Conservation (phyloP, 1,140 invertebrate species). For the Nilaparvata lugens region DNA sequence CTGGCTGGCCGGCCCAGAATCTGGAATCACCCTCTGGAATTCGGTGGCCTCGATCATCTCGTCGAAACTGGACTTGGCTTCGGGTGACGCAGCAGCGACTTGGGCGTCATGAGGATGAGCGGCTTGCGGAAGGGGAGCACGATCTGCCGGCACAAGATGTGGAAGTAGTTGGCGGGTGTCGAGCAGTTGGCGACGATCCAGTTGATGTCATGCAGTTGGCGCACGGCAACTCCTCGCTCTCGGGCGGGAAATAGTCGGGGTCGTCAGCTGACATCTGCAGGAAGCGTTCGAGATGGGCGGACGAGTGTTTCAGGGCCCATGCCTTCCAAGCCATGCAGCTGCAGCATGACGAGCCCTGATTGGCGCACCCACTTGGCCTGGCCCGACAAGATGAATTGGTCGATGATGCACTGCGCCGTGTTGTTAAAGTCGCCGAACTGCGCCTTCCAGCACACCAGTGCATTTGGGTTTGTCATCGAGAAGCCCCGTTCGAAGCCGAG, state of each 20-base stretch:
- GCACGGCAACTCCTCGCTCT: slow-evolving; percentile 86
- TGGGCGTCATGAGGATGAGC: slow-evolving; percentile 94
- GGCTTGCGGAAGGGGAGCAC: slow-evolving; percentile 93
- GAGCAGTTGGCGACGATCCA: slow-evolving; percentile 96
- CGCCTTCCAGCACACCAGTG: slow-evolving; percentile 96
- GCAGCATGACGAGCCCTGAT: slow-evolving; percentile 86
- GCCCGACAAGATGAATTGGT: slow-evolving; percentile 95
- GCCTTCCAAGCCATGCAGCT: slow-evolving; percentile 98
- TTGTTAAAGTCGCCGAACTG: slow-evolving; percentile 99
- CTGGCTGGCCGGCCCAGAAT: slow-evolving; percentile 56
- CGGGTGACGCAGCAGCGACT: slow-evolving; percentile 92
- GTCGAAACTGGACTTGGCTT: slow-evolving; percentile 90
- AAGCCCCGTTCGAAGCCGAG: slow-evolving; percentile 93
- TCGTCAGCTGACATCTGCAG: slow-evolving; percentile 96
- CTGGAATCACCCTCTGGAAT: slow-evolving; percentile 73
- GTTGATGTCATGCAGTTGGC: slow-evolving; percentile 97
- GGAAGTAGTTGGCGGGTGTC: slow-evolving; percentile 94
- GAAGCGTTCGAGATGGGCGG: slow-evolving; percentile 90
- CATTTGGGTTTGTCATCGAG: slow-evolving; percentile 97
- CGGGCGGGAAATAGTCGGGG: slow-evolving; percentile 87
- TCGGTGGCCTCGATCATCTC: slow-evolving; percentile 77
- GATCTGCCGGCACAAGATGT: slow-evolving; percentile 92
- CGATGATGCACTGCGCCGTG: slow-evolving; percentile 99
- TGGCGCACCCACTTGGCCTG: slow-evolving; percentile 98
- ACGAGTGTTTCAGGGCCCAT: slow-evolving; percentile 99